Percentiles rank a stretch among this genome's conserved stretches.
These are phyloP conservation scores for Styela clava DNA, from an alignment of 23 tunicate species.

Conservation along the genomic window DNA sequence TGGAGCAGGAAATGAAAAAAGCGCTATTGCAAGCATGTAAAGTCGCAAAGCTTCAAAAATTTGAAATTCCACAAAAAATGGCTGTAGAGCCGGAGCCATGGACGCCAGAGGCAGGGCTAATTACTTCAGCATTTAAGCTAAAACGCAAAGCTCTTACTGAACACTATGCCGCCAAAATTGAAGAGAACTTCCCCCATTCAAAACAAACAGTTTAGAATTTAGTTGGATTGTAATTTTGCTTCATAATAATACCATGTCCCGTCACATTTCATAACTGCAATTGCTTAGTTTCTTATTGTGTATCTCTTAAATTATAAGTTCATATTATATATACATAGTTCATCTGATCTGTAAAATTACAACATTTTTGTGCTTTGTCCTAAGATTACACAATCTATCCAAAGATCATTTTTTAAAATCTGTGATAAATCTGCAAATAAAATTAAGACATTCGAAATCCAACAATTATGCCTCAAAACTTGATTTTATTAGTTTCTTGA, in stretches of 20 bases:
- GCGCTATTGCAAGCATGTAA: constrained; percentile 43
- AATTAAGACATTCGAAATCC: background rate
- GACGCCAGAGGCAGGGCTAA: constrained; percentile 86
- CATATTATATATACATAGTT: background rate
- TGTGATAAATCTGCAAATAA: background rate
- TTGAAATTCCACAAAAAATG: constrained; percentile 85
- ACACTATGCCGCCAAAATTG: constrained; percentile 56
- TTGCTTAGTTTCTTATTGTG: background rate
- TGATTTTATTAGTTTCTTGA: background rate
- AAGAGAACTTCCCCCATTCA: constrained; percentile 5
- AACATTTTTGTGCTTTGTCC: background rate
- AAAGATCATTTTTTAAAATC: background rate
- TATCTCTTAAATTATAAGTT: background rate
- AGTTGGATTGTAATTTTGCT: no score
- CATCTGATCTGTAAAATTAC: background rate
- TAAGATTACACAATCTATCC: background rate
- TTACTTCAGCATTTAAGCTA: constrained; percentile 88
- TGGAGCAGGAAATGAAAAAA: constrained; percentile 51
- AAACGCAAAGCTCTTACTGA: constrained; percentile 80
- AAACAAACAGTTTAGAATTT: background rate
- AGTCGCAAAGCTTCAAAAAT: constrained; percentile 73
- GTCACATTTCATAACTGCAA: background rate
- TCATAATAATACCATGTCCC: background rate
- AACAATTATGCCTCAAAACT: background rate
- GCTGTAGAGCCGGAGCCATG: constrained; percentile 75